phyloP scores from a whole-genome alignment of 2,113 vertebrate species.

The Corydoras maculifer region DNA sequence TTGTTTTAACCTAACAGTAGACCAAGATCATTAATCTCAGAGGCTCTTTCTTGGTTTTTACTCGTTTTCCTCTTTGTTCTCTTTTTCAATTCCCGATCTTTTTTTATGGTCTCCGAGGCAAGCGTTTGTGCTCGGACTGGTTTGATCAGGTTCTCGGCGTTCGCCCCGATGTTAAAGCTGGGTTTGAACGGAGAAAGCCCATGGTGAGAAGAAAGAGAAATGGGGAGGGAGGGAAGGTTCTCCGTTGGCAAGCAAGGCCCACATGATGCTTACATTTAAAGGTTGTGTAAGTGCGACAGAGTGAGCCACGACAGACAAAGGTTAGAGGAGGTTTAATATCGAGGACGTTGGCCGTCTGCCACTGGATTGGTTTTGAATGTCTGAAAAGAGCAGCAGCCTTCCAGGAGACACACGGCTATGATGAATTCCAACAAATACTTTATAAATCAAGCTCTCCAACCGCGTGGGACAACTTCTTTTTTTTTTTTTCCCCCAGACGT shows the following conservation, averaged over 20 bases:
- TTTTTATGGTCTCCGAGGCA: background rate
- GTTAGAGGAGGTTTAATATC: conserved; percentile 21
- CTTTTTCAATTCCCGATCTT: background rate
- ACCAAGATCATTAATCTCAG: conserved; percentile 4
- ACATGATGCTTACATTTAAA: background rate
- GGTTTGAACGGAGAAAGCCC: background rate
- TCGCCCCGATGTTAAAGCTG: background rate
- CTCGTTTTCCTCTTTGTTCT: conserved; percentile 1
- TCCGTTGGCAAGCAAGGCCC: conserved; percentile 1
- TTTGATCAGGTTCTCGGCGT: conserved; percentile 12
- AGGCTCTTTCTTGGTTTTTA: conserved; percentile 4
- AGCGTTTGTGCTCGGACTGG: conserved; percentile 6
- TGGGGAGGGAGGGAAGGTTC: conserved; percentile 1
- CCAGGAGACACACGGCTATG: conserved; percentile 52
- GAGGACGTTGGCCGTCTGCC: conserved; percentile 34
- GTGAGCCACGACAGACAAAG: conserved; percentile 24
- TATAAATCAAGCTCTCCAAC: conserved; percentile 53
- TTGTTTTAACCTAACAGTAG: conserved; percentile 3
- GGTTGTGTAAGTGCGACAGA: conserved; percentile 2
- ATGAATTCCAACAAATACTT: conserved; percentile 53
- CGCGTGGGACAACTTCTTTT: conserved; percentile 31
- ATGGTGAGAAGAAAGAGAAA: background rate
- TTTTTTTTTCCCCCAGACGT: background rate
- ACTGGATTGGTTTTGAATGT: conserved; percentile 48
- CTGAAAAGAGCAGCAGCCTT: conserved; percentile 52